phyloP scores from a whole-genome alignment of 2,797 vertebrate species.

The Macropus fuliginosus region DNA sequence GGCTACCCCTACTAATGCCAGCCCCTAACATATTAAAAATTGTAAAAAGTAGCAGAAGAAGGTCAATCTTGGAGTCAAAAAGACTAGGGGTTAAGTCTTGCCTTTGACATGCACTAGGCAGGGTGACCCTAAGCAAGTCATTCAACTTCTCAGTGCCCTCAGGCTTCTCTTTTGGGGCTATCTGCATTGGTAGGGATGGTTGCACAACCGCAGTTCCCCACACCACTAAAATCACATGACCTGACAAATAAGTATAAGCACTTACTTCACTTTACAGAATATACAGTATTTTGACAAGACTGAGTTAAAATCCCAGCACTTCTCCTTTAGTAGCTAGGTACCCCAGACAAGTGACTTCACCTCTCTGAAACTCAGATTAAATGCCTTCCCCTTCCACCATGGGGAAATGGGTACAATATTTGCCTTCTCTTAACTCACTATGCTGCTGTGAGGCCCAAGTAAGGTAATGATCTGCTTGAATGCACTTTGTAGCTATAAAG shows the following conservation, averaged over 20 bases:
- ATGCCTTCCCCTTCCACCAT: neutral
- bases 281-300: neutral
- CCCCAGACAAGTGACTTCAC: neutral
- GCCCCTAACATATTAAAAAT: neutral
- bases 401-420: neutral
- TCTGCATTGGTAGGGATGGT: neutral
- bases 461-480: neutral
- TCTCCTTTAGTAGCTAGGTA: neutral
- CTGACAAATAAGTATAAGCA: neutral
- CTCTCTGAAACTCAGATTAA: neutral
- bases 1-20: neutral
- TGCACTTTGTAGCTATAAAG: neutral
- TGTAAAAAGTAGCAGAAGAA: neutral
- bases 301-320: neutral
- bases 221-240: neutral
- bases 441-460: neutral
- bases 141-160: neutral
- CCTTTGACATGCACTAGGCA: neutral
- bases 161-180: no score
- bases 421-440: neutral
- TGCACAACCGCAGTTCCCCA: no score
- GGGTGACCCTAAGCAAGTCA: no score
- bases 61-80: neutral
- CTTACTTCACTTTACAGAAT: neutral
- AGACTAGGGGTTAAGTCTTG: neutral